Evolutionary conservation across 2,888 invertebrate species (phyloP).

Genomic region (Odontocerum albicorne): DNA sequence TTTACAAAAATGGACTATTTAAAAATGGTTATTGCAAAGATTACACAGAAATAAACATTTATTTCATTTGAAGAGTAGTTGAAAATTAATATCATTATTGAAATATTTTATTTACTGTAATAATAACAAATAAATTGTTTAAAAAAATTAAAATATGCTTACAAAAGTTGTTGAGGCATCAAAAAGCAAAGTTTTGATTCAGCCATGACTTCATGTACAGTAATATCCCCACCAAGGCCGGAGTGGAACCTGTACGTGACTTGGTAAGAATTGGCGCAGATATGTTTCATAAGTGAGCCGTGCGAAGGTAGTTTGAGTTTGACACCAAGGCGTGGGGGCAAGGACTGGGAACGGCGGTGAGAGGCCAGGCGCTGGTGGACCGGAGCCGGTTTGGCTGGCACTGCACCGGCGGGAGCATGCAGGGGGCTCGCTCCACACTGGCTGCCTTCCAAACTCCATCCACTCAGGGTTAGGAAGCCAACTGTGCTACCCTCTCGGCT

Average conservation of each 20-base stretch:
- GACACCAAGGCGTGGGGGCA: conserved; percentile 79
- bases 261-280: conserved; percentile 74
- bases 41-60: too few species aligned
- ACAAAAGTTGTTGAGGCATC: conserved; percentile 88
- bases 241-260: conserved; percentile 87
- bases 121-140: too few species aligned
- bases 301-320: conserved; percentile 83
- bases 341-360: conserved; percentile 75
- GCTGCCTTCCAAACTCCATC: conserved; percentile 83
- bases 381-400: too few species aligned
- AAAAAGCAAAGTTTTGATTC: conserved; percentile 84
- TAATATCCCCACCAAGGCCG: conserved; percentile 87
- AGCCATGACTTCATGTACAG: conserved; percentile 90
- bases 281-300: conserved; percentile 66
- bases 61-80: too few species aligned
- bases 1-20: too few species aligned
- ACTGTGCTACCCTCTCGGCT: conserved; percentile 68
- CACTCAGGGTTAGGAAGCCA: conserved; percentile 83
- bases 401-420: conserved; percentile 63
- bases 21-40: too few species aligned
- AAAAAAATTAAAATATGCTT: too few species aligned
- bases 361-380: conserved; percentile 48
- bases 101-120: too few species aligned
- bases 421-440: conserved; percentile 71
- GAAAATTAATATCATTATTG: too few species aligned